Conservation (phyloP, 2,113 vertebrate genomes). For the Rhea americana region DNA sequence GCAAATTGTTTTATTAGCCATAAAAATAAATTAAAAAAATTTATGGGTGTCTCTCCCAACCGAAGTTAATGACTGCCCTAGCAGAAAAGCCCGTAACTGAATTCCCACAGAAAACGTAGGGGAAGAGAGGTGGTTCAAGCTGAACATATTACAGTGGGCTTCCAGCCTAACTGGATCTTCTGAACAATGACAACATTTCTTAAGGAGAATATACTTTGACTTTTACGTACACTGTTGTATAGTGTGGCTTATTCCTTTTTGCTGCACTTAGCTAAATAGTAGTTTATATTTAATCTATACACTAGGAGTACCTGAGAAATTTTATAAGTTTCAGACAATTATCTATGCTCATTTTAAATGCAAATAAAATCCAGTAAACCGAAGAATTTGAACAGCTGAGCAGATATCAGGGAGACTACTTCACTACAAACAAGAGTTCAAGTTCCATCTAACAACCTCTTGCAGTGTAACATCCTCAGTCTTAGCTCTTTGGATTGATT, state of each 20-base stretch:
- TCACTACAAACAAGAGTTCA: background rate
- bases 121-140: background rate
- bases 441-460: background rate
- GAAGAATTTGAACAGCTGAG: rapidly evolving
- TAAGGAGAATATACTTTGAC: background rate
- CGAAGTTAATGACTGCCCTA: background rate
- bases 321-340: background rate
- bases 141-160: background rate
- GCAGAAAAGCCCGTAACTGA: background rate
- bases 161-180: background rate
- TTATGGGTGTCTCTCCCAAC: no score
- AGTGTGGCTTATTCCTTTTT: background rate
- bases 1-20: background rate
- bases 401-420: background rate
- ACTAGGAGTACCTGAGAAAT: background rate
- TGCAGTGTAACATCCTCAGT: background rate
- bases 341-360: background rate
- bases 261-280: background rate
- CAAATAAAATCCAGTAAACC: background rate
- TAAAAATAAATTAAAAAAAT: background rate
- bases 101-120: background rate
- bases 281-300: background rate
- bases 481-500: background rate
- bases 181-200: background rate
- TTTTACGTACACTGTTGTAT: background rate